These are phyloP conservation scores for Ceuthmochares aereus DNA, from an alignment of 2,113 vertebrate genomes.

Conservation along the genomic window DNA sequence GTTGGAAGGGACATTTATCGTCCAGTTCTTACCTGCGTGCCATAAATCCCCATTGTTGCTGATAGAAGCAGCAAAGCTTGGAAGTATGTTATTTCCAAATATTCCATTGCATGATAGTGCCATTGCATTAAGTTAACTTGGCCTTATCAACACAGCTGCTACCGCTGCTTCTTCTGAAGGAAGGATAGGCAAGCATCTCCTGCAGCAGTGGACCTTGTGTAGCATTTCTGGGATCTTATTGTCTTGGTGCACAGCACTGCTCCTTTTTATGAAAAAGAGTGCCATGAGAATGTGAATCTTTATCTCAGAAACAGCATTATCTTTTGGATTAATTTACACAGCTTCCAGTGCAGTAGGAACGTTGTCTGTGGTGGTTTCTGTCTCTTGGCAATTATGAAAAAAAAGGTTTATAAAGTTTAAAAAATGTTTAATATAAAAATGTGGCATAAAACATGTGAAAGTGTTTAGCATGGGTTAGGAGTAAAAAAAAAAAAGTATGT, in stretches of 20 bases:
- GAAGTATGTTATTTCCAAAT: neutral
- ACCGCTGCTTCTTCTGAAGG: fast-evolving
- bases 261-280: neutral
- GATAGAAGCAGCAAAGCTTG: neutral
- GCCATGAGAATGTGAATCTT: neutral
- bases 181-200: neutral
- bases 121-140: neutral
- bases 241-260: neutral
- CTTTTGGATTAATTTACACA: neutral
- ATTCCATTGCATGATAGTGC: fast-evolving
- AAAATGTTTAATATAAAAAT: neutral
- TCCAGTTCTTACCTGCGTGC: too few relatives aligned
- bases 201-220: neutral
- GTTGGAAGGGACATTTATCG: too few relatives aligned
- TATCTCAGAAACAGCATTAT: neutral
- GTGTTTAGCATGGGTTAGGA: neutral
- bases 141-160: neutral
- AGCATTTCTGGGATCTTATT: neutral
- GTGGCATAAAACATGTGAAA: slow-evolving; percentile 35
- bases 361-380: neutral
- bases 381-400: neutral
- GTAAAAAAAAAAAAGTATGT: neutral
- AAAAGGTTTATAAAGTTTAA: neutral
- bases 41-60: neutral
- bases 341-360: neutral